Percentiles rank a stretch among this genome's conserved stretches.
Evolutionary conservation across 2,113 vertebrate genomes (phyloP).

Genomic region (Dasyornis broadbenti): DNA sequence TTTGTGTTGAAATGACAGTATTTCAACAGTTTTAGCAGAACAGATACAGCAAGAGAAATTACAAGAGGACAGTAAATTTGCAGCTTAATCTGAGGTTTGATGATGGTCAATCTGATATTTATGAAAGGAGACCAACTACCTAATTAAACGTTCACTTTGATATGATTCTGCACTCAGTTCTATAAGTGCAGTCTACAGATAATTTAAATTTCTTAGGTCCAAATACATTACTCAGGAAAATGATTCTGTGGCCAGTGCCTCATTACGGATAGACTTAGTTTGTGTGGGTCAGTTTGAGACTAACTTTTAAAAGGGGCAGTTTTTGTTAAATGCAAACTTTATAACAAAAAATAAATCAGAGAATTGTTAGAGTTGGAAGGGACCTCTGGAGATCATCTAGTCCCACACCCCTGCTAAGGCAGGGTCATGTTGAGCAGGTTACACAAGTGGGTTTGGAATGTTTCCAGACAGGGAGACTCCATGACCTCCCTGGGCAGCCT

Average conservation of each 20-base stretch:
- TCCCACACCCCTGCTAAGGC: rapidly evolving
- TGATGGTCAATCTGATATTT: neutral
- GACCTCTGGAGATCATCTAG: neutral
- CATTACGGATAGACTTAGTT: neutral
- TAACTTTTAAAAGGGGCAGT: neutral
- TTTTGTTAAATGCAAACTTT: neutral
- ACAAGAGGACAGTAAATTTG: neutral
- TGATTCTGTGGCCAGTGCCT: neutral
- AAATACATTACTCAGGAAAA: neutral
- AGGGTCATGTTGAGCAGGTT: neutral
- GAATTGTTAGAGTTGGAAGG: neutral
- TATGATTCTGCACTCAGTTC: neutral
- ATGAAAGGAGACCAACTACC: neutral
- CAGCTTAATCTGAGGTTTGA: neutral
- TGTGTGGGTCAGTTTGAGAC: neutral
- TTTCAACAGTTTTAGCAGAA: neutral
- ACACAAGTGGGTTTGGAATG: neutral
- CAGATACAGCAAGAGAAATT: neutral
- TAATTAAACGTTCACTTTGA: neutral
- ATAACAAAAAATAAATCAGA: neutral
- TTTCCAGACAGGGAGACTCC: neutral
- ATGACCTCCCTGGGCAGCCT: no score
- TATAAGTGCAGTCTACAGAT: rapidly evolving
- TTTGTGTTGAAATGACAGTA: neutral
- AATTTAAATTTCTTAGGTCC: neutral